phyloP scores from a whole-genome alignment of 2,888 invertebrate genomes.

The Rotaria sp. region DNA sequence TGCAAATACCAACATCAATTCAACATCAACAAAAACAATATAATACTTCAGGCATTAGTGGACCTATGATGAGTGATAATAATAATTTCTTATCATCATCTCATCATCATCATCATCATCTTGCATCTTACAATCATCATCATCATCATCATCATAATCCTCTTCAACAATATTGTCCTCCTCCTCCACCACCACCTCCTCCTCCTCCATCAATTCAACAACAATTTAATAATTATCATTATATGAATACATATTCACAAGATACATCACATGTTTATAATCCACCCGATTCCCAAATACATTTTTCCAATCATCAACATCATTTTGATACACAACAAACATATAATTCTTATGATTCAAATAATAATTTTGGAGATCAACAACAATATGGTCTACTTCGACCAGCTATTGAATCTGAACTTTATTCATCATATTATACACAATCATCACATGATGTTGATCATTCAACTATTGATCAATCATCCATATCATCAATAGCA shows the following conservation, averaged over 20 bases:
- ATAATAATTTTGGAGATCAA: slow-evolving; percentile 7
- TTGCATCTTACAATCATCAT: neutral
- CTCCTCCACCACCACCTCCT: neutral
- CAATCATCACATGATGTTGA: slow-evolving; percentile 15
- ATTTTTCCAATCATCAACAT: neutral
- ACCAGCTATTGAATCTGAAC: slow-evolving; percentile 9
- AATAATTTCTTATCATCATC: neutral
- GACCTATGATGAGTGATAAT: slow-evolving; percentile 18
- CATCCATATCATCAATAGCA: slow-evolving; percentile 17
- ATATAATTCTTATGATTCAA: neutral
- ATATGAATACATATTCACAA: neutral
- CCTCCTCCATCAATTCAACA: neutral
- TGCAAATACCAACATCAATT: neutral
- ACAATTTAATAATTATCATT: slow-evolving; percentile 17
- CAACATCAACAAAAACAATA: slow-evolving; percentile 11
- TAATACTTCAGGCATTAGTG: neutral
- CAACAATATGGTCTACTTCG: slow-evolving; percentile 10
- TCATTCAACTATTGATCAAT: slow-evolving; percentile 3
- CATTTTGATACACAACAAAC: neutral
- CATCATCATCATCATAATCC: neutral
- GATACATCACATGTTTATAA: neutral
- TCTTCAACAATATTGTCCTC: neutral
- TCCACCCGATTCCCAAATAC: neutral
- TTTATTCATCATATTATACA: neutral
- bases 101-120: neutral